Evolutionary conservation across 2,888 invertebrate genomes (phyloP).

Genomic region (Euphydryas editha): DNA sequence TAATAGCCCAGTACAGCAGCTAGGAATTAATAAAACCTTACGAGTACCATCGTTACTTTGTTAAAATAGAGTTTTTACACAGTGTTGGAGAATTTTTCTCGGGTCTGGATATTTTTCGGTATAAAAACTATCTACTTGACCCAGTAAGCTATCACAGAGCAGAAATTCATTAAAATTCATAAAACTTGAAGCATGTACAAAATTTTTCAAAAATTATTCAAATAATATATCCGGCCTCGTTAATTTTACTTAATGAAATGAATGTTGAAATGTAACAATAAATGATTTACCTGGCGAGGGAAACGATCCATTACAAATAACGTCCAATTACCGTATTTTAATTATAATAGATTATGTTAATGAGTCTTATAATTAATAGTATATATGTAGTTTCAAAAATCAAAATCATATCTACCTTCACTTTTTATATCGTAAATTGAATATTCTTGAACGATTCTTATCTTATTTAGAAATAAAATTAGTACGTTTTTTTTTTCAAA

Average conservation of each 20-base stretch:
- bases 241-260: not conserved
- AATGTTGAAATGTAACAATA: constrained; percentile 1
- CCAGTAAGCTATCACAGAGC: not conserved
- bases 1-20: too few relatives aligned
- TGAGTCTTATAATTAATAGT: not conserved
- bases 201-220: constrained; percentile 1
- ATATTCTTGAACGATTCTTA: not conserved
- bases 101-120: not conserved
- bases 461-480: not conserved
- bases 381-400: not conserved
- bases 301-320: not conserved
- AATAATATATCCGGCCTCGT: not conserved
- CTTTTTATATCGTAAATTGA: not conserved
- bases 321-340: not conserved
- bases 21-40: too few relatives aligned
- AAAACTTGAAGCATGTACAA: constrained; percentile 2
- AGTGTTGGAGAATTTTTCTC: not conserved
- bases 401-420: not conserved
- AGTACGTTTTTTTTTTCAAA: too few relatives aligned
- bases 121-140: constrained; percentile 6
- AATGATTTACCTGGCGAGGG: not conserved
- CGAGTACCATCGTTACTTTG: too few relatives aligned
- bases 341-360: not conserved
- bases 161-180: constrained; percentile 1
- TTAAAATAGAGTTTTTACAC: not conserved